phyloP scores from a whole-genome alignment of 2,888 invertebrate species.

The Fragum whitleyi region DNA sequence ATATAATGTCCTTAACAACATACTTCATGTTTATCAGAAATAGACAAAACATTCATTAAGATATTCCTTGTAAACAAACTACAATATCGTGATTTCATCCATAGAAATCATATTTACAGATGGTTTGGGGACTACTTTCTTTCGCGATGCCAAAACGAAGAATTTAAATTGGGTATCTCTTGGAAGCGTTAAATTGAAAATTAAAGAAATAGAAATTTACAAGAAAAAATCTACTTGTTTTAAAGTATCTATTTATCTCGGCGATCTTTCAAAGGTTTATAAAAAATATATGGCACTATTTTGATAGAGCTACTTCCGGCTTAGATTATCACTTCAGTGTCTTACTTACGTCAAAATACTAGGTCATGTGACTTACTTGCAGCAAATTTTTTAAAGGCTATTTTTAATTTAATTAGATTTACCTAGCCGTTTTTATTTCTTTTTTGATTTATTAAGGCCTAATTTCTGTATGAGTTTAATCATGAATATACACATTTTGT shows the following conservation, averaged over 20 bases:
- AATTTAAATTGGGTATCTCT: background rate
- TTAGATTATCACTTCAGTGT: conserved; percentile 16
- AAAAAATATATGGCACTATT: conserved; percentile 27
- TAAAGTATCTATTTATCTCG: background rate
- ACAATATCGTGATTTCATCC: conserved; percentile 41
- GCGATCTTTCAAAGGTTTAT: background rate
- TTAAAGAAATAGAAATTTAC: background rate
- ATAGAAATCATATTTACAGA: conserved; percentile 60
- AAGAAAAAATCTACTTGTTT: background rate
- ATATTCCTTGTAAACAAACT: conserved; percentile 41
- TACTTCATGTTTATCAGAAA: background rate
- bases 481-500: too few relatives aligned
- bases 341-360: conserved; percentile 22
- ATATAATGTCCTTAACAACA: background rate
- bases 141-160: conserved; percentile 30
- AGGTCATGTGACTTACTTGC: conserved; percentile 61
- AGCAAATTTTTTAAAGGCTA: too few relatives aligned
- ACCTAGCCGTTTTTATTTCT: too few relatives aligned
- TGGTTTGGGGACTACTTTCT: conserved; percentile 40
- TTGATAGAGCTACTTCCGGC: conserved; percentile 38
- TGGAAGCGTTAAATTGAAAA: background rate
- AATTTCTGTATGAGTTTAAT: too few relatives aligned
- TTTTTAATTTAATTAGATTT: too few relatives aligned
- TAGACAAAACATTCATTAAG: conserved; percentile 24
- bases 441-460: too few relatives aligned